phyloP scores from a whole-genome alignment of 1,140 invertebrate genomes.

The Antheraea pernyi region DNA sequence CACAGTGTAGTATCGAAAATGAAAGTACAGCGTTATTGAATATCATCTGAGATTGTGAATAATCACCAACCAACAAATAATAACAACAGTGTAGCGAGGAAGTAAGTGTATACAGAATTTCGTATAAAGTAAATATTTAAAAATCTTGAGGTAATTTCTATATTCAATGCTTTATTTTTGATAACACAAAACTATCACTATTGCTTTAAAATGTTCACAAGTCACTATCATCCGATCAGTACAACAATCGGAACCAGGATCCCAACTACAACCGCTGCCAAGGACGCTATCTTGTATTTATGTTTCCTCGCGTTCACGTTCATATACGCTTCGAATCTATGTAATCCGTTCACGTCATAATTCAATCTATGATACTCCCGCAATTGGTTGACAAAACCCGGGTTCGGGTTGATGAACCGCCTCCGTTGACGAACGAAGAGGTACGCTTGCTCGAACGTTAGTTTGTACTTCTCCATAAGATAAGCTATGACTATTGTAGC shows the following conservation, averaged over 20 bases:
- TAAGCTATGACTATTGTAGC: constrained; percentile 97
- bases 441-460: constrained; percentile 95
- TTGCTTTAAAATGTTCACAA: neutral
- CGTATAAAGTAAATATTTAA: too few species aligned
- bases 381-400: constrained; percentile 98
- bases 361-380: constrained; percentile 81
- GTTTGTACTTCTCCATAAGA: constrained; percentile 92
- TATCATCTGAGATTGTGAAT: too few species aligned
- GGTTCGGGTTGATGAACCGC: constrained; percentile 96
- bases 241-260: constrained; percentile 60
- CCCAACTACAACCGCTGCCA: constrained; percentile 54
- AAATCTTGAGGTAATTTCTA: too few species aligned
- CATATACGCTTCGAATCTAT: constrained; percentile 58
- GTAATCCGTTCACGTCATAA: constrained; percentile 56
- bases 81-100: too few species aligned
- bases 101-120: too few species aligned
- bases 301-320: constrained; percentile 61
- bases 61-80: too few species aligned
- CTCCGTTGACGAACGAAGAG: constrained; percentile 91
- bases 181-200: neutral
- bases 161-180: neutral
- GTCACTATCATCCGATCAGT: constrained; percentile 41
- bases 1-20: too few species aligned
- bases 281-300: constrained; percentile 63
- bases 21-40: too few species aligned